Conservation (phyloP, 2,113 vertebrate species). For the Tretioscincus oriximinensis region DNA sequence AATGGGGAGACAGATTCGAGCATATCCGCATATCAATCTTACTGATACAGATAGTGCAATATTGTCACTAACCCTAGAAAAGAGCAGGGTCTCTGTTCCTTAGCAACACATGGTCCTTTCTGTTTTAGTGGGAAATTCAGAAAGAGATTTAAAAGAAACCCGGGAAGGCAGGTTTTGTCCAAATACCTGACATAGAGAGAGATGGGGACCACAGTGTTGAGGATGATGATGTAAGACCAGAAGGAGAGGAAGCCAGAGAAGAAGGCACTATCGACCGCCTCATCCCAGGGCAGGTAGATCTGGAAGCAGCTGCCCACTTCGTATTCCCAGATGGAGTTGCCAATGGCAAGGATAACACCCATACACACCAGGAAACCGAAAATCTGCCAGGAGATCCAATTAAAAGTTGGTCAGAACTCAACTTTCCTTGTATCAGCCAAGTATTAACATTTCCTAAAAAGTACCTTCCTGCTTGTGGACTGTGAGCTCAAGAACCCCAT, state of each 20-base stretch:
- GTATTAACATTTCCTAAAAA: too few relatives aligned
- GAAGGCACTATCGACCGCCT: slow-evolving; percentile 88
- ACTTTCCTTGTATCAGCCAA: too few relatives aligned
- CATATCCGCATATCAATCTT: too few relatives aligned
- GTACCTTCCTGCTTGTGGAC: too few relatives aligned
- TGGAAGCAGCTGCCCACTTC: slow-evolving; percentile 89
- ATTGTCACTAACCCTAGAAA: too few relatives aligned
- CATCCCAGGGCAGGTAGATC: slow-evolving; percentile 91
- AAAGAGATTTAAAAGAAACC: neutral
- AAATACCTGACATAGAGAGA: slow-evolving; percentile 92
- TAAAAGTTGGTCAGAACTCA: too few relatives aligned
- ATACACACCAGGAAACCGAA: slow-evolving; percentile 95
- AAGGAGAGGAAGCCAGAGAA: slow-evolving; percentile 95
- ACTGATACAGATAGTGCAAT: too few relatives aligned
- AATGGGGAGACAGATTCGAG: too few relatives aligned
- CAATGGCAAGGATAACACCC: slow-evolving; percentile 91
- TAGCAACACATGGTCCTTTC: too few relatives aligned
- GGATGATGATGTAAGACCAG: slow-evolving; percentile 97
- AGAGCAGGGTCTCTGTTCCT: too few relatives aligned
- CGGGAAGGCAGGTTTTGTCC: neutral
- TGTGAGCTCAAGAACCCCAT: too few relatives aligned
- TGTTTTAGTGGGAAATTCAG: too few relatives aligned
- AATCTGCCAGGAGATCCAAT: slow-evolving; percentile 72
- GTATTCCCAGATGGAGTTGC: slow-evolving; percentile 92
- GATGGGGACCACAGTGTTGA: slow-evolving; percentile 96